These are phyloP conservation scores for Penaeus indicus DNA, from an alignment of 1,140 invertebrate species.

Conservation along the genomic window DNA sequence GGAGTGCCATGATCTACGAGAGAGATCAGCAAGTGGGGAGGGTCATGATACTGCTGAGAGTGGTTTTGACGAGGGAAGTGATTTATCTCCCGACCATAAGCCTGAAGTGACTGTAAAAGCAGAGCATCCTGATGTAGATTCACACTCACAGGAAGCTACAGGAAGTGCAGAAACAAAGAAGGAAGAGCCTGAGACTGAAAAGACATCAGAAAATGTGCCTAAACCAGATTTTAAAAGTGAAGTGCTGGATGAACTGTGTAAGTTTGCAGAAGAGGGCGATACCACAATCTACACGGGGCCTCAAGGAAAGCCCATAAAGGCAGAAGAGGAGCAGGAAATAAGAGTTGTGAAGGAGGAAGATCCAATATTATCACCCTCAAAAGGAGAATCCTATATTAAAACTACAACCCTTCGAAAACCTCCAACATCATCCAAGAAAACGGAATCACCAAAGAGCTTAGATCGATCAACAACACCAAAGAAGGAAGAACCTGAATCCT, in stretches of 20 bases:
- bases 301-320: slow-evolving; percentile 15
- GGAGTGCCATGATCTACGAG: slow-evolving; percentile 40
- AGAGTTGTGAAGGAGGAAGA: slow-evolving; percentile 49
- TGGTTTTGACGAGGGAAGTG: slow-evolving; percentile 61
- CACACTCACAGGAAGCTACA: slow-evolving; percentile 17
- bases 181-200: slow-evolving; percentile 28
- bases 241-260: slow-evolving; percentile 63
- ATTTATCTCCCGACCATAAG: slow-evolving; percentile 56
- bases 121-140: slow-evolving; percentile 38
- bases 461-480: slow-evolving; percentile 22
- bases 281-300: slow-evolving; percentile 65
- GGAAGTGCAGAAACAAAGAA: slow-evolving; percentile 25
- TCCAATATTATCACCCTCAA: slow-evolving; percentile 24
- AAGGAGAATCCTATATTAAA: slow-evolving; percentile 61
- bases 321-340: slow-evolving; percentile 6
- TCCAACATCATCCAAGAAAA: slow-evolving; percentile 65
- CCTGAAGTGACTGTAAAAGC: slow-evolving; percentile 31
- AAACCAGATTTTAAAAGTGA: slow-evolving; percentile 65
- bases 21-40: slow-evolving; percentile 38
- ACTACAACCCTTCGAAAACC: slow-evolving; percentile 60
- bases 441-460: slow-evolving; percentile 34
- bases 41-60: slow-evolving; percentile 59
- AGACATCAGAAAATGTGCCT: slow-evolving; percentile 5
- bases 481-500: slow-evolving; percentile 38
- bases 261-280: slow-evolving; percentile 66